Conservation (phyloP, 2,888 invertebrate species). For the Sinohyriopsis cumingii region DNA sequence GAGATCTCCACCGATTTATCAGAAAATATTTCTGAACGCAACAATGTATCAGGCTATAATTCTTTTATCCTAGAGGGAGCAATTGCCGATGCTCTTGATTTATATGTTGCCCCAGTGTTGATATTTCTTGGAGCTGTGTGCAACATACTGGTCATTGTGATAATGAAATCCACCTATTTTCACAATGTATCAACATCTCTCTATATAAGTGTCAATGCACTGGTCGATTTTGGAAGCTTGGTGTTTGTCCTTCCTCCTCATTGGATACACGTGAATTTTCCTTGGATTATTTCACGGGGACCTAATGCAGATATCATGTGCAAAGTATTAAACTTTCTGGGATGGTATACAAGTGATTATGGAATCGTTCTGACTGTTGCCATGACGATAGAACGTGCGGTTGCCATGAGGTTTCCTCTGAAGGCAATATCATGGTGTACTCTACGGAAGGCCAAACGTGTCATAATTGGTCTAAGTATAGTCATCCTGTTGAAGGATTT, state of each 20-base stretch:
- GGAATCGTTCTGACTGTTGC: conserved; percentile 53
- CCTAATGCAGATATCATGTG: conserved; percentile 47
- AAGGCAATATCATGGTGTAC: conserved; percentile 48
- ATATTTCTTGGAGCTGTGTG: conserved; percentile 43
- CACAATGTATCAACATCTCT: conserved; percentile 53
- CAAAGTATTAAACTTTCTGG: conserved; percentile 50
- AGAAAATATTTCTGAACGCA: no score
- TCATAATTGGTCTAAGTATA: conserved; percentile 28
- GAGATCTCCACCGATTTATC: no score
- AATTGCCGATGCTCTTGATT: conserved; percentile 33
- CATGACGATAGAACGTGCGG: conserved; percentile 55
- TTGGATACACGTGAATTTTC: conserved; percentile 55
- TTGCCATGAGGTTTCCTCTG: conserved; percentile 53
- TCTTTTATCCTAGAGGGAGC: no score
- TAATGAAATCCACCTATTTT: conserved; percentile 52
- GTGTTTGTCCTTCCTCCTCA: conserved; percentile 47
- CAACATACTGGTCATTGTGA: conserved; percentile 49
- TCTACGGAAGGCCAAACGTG: conserved; percentile 42
- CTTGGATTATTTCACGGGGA: conserved; percentile 36
- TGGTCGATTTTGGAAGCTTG: conserved; percentile 47
- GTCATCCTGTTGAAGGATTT: conserved; percentile 48
- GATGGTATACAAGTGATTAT: conserved; percentile 54
- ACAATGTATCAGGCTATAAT: no score
- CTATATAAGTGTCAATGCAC: conserved; percentile 50
- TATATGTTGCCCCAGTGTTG: conserved; percentile 50